Evolutionary conservation across 2,797 vertebrate species (phyloP), one percentile per base, ranked within the genome.

Genomic region (Clamator glandarius): DNA sequence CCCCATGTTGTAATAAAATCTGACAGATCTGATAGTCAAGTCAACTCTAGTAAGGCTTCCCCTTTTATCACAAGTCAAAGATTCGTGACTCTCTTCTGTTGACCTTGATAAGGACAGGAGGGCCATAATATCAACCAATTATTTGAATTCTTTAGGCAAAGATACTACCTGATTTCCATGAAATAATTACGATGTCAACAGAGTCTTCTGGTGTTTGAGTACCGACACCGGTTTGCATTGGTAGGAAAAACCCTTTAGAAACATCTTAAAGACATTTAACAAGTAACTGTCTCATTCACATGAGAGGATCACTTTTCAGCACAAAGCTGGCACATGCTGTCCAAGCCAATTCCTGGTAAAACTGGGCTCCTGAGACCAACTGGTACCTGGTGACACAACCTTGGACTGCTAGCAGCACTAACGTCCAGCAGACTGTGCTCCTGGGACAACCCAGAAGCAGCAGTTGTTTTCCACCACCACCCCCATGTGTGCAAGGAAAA

Each of bases 391-490:
- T 70, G 62, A 72, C 51, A 84, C 17, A 69, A 3, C 17, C 25
- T 66, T 13, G 33, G n/a, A 52, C 8, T 41, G 82, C 52, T 36
- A 78, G 61, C 11, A 8, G 54, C 31, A 36, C 61, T 33, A 63
- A 33, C 0, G 4, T 46, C 24, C 12, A 1, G 5, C 3, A 14
- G 21, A 19, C 59, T n/a, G 31, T 5, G 9, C 58, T 73, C 55
- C 42, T 58, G 46, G 19, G 78, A 67, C 19, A 79, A 42, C 62
- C 28, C 58, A 75, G 17, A 21, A 76, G 8, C 9, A 18, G 36
- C 4, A 4, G 21, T 0, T 0, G 36, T 5, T 84, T 76, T 46
- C 17, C 61, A 74, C 12, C n/a, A 76, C 41, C 33, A 78, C 51
- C 46, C 12, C 7, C 0, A 2, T 3, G 2, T 10, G 12, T 46